Evolutionary conservation across 2,113 vertebrate species (phyloP), one percentile per base, ranked within the genome.

Genomic region (Mesembrinibis cayennensis): DNA sequence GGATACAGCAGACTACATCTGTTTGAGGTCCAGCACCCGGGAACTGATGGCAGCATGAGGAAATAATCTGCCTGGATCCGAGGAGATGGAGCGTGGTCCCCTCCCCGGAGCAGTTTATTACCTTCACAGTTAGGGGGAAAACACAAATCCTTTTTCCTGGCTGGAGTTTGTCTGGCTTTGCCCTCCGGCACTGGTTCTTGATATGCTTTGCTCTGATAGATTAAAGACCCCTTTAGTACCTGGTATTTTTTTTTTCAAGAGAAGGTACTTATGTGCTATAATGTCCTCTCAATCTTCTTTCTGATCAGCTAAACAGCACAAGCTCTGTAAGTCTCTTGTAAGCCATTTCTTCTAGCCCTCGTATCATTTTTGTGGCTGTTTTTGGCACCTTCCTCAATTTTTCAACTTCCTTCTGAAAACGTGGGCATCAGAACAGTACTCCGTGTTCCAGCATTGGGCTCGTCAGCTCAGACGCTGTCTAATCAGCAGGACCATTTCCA

Each of bases 361-460:
- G 7, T 82, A 79, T 96, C 67, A 73, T 94, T 95, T 94, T 53
- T 90, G 87, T 80, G 93, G 93, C 95, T 96, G 87, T 38, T 93
- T 95, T 97, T 95, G 95, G 97, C 95, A 95, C 66, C 74, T 84
- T 91, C 94, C 89, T 95, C 93, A 82, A 82, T 96, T 96, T 97
- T 95, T 97, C 93, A 94, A 94, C 95, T 96, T 96, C 95, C 96
- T 93, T 56, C 92, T 96, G 87, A 95, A 96, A 96, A 95, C 74
- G 95, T 95, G 95, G 95, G 95, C 96, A 95, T 62, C 73, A 50
- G 95, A 93, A 95, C 95, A 95, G 95, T 44, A 96, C 95, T 94
- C 70, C 0, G 8, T 93, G 93, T 95, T 97, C 96, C 95, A 92
- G 89, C 66, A 40, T 19, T 0, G 25, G 70, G 56, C 91, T 94